Conservation (phyloP, 2,888 invertebrate genomes). For the Odontocerum albicorne region DNA sequence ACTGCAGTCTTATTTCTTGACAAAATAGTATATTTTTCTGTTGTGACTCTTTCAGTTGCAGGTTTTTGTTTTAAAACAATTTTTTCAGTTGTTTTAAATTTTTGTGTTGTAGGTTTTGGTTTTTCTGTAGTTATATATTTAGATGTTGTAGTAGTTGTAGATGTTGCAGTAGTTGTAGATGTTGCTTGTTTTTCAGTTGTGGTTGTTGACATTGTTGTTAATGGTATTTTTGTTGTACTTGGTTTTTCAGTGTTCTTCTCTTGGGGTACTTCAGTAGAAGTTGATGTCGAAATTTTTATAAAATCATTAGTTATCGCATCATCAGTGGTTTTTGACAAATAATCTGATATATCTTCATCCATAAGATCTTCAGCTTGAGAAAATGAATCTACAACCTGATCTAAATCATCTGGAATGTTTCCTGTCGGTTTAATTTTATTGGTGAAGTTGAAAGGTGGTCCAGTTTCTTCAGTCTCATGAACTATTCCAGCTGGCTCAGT, state of each 20-base stretch:
- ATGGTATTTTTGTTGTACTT: conserved; percentile 36
- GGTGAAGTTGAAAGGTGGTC: background rate
- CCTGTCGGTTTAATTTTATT: background rate
- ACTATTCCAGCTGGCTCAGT: conserved; percentile 35
- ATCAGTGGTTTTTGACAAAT: conserved; percentile 13
- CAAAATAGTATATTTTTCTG: background rate
- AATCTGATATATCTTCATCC: conserved; percentile 12
- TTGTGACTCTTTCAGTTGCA: background rate
- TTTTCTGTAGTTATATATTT: conserved; percentile 39
- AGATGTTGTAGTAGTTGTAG: conserved; percentile 38
- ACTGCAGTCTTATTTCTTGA: no score
- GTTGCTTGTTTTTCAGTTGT: conserved; percentile 37
- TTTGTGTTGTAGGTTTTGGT: conserved; percentile 34
- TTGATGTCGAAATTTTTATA: background rate
- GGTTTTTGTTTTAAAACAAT: background rate
- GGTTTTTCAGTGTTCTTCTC: conserved; percentile 9
- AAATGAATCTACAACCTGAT: background rate
- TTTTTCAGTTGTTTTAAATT: conserved; percentile 4
- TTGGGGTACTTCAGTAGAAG: background rate
- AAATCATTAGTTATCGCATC: background rate
- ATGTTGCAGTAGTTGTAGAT: conserved; percentile 38
- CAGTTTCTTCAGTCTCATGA: conserved; percentile 14
- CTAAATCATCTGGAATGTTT: background rate
- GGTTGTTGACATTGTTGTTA: conserved; percentile 38
- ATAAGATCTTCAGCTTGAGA: conserved; percentile 17